Evolutionary conservation across 2,797 vertebrate genomes (phyloP).

Genomic region (Parauchenoglanis ngamensis): DNA sequence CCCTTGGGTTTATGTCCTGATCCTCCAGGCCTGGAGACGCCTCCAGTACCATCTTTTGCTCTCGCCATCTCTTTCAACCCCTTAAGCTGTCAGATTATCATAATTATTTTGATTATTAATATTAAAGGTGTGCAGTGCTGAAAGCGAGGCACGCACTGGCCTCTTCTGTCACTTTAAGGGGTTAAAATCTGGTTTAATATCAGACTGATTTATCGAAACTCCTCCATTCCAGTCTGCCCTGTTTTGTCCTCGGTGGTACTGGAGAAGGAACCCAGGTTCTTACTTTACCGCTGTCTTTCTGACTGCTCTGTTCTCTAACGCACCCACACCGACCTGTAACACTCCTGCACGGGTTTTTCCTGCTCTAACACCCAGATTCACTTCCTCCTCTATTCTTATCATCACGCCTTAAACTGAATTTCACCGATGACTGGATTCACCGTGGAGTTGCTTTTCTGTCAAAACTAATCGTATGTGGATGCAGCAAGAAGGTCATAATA

Average conservation of each 20-base stretch:
- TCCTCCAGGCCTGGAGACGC: constrained; percentile 19
- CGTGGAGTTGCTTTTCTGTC: background rate
- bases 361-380: background rate
- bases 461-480: background rate
- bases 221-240: background rate
- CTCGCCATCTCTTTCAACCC: background rate
- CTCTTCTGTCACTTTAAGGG: background rate
- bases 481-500: background rate
- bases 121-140: background rate
- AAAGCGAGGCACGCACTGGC: background rate
- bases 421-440: background rate
- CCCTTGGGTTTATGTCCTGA: constrained; percentile 57
- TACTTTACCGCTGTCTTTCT: constrained; percentile 38
- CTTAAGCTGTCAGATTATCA: background rate
- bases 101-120: background rate
- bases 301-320: constrained; percentile 38
- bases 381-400: background rate
- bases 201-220: background rate
- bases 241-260: constrained; percentile 9
- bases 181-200: background rate
- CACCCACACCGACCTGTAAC: background rate
- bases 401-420: no score
- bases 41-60: background rate
- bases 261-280: constrained; percentile 26
- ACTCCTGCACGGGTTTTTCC: background rate